Evolutionary conservation across 2,113 vertebrate species (phyloP).

Genomic region (Poecile atricapillus): DNA sequence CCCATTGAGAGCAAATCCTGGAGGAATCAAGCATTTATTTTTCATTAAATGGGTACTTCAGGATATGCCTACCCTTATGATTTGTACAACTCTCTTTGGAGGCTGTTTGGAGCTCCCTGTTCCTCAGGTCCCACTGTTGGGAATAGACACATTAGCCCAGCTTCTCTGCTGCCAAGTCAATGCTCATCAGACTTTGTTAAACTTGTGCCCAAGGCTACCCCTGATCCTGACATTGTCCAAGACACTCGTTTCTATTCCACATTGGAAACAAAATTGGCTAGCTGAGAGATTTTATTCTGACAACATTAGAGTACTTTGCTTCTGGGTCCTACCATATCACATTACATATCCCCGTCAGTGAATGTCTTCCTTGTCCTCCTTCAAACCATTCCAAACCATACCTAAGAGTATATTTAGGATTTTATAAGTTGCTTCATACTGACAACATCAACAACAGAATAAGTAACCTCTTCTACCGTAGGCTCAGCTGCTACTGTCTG

Average conservation of each 20-base stretch:
- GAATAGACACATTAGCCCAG: background rate
- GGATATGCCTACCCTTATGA: background rate
- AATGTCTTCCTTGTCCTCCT: background rate
- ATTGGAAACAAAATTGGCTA: background rate
- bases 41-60: slow-evolving; percentile 32
- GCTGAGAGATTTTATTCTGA: background rate
- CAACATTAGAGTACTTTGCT: background rate
- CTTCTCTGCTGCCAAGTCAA: background rate
- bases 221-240: background rate
- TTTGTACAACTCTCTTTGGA: background rate
- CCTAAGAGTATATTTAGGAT: background rate
- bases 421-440: background rate
- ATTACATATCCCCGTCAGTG: background rate
- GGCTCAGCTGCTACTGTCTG: background rate
- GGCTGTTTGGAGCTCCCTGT: background rate
- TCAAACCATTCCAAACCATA: background rate
- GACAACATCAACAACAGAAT: background rate
- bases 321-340: background rate
- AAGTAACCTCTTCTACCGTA: background rate
- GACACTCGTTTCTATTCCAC: background rate
- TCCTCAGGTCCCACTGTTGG: background rate
- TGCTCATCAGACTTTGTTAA: background rate
- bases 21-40: slow-evolving; percentile 35
- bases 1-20: background rate
- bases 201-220: background rate